Evolutionary conservation across 1,140 invertebrate species (phyloP).

Genomic region (Atopsyche davidsoni): DNA sequence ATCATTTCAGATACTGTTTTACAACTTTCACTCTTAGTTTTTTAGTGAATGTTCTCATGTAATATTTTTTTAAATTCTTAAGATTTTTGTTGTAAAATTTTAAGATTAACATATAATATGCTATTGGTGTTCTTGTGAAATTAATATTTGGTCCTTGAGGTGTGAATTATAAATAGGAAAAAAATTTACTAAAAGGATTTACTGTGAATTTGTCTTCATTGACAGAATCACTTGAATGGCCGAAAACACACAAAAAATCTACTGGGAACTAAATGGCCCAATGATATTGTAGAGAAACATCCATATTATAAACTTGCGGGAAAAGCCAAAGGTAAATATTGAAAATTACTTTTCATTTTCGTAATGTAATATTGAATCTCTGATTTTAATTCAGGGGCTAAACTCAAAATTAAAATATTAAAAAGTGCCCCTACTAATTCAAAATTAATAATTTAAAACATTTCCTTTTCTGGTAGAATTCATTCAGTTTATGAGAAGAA

Average conservation of each 20-base stretch:
- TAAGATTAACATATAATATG: not conserved
- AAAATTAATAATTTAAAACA: slow-evolving; percentile 1
- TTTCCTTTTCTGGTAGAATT: not conserved
- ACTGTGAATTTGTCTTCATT: not conserved
- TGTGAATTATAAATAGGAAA: not conserved
- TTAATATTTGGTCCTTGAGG: not conserved
- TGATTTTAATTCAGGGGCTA: not conserved
- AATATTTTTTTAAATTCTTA: too few species aligned
- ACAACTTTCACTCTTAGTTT: too few species aligned
- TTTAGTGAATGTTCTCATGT: too few species aligned
- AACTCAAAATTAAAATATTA: not conserved
- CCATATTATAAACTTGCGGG: slow-evolving; percentile 5
- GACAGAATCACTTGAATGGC: slow-evolving; percentile 20
- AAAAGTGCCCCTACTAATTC: not conserved
- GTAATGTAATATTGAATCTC: not conserved
- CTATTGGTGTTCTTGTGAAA: not conserved
- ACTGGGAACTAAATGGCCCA: slow-evolving; percentile 4
- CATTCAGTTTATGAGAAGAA: too few species aligned
- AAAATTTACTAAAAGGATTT: not conserved
- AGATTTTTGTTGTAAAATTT: too few species aligned
- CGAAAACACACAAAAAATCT: slow-evolving; percentile 16
- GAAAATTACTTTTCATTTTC: not conserved
- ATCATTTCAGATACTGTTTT: too few species aligned
- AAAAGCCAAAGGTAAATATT: not conserved
- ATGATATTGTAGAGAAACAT: slow-evolving; percentile 8